phyloP scores from a whole-genome alignment of 2,113 vertebrate genomes.

The Maccullochella peelii region DNA sequence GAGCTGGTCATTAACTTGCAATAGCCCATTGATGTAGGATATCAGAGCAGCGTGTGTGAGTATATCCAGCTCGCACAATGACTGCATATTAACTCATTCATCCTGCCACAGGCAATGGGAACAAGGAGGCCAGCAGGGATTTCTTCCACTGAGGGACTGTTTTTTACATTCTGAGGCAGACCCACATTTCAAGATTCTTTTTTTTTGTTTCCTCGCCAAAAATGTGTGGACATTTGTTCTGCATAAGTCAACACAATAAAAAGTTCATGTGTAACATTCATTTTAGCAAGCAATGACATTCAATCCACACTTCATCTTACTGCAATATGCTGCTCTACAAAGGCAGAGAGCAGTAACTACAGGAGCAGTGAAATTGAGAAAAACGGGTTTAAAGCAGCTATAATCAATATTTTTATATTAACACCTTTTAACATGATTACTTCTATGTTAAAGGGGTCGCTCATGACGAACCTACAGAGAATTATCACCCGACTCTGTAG shows the following conservation, averaged over 20 bases:
- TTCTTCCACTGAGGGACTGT: slow-evolving; percentile 23
- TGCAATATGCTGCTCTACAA: not conserved
- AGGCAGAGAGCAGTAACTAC: not conserved
- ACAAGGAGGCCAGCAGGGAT: slow-evolving; percentile 52
- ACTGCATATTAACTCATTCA: slow-evolving; percentile 75
- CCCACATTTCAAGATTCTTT: slow-evolving; percentile 17
- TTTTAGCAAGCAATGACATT: slow-evolving; percentile 20
- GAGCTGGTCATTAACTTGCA: slow-evolving; percentile 78
- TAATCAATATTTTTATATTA: not conserved
- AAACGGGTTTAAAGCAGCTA: not conserved
- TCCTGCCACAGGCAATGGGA: slow-evolving; percentile 58
- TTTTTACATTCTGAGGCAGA: slow-evolving; percentile 24
- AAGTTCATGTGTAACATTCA: slow-evolving; percentile 27
- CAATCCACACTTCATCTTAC: not conserved
- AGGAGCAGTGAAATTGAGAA: not conserved
- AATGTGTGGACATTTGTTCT: slow-evolving; percentile 45
- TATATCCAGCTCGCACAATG: slow-evolving; percentile 70
- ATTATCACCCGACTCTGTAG: not conserved
- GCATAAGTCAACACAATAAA: slow-evolving; percentile 47
- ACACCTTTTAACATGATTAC: not conserved
- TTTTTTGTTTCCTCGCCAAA: not conserved
- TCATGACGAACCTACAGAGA: not conserved
- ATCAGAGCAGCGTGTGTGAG: slow-evolving; percentile 72
- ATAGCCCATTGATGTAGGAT: slow-evolving; percentile 78
- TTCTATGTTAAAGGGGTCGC: not conserved